These are phyloP conservation scores for Eristalis arbustorum DNA, from an alignment of 2,888 invertebrate species.

Conservation along the genomic window DNA sequence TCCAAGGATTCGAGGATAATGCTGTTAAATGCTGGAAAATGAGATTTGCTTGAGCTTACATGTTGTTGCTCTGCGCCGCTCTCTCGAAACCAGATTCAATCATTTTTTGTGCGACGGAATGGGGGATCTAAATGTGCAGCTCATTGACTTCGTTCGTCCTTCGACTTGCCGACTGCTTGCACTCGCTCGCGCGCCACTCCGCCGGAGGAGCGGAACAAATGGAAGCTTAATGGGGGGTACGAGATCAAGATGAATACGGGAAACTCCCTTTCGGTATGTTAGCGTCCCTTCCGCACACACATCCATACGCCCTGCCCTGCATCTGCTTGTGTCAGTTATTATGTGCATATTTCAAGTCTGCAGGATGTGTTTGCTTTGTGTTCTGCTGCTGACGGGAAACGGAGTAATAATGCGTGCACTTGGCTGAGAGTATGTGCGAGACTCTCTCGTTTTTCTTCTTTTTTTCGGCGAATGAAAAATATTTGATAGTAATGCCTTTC, in stretches of 20 bases:
- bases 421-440: constrained; percentile 31
- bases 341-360: constrained; percentile 66
- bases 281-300: constrained; percentile 15
- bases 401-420: constrained; percentile 68
- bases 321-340: constrained; percentile 64
- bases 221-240: constrained; percentile 30
- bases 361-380: constrained; percentile 41
- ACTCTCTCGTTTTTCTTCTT: not conserved
- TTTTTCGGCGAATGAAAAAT: constrained; percentile 49
- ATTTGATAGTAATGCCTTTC: constrained; percentile 57
- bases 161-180: not conserved
- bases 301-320: too few relatives aligned
- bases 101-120: constrained; percentile 20
- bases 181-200: not conserved
- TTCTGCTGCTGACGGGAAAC: constrained; percentile 4
- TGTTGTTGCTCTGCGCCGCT: not conserved
- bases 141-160: constrained; percentile 46
- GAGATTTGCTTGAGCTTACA: constrained; percentile 26
- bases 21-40: constrained; percentile 31
- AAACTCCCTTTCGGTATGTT: constrained; percentile 29
- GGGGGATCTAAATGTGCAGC: constrained; percentile 47
- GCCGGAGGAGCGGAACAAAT: constrained; percentile 5
- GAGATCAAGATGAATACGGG: constrained; percentile 47
- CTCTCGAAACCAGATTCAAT: constrained; percentile 36
- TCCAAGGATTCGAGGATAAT: constrained; percentile 34